Conservation (phyloP, 2,113 vertebrate genomes). For the Cyanistes caeruleus region DNA sequence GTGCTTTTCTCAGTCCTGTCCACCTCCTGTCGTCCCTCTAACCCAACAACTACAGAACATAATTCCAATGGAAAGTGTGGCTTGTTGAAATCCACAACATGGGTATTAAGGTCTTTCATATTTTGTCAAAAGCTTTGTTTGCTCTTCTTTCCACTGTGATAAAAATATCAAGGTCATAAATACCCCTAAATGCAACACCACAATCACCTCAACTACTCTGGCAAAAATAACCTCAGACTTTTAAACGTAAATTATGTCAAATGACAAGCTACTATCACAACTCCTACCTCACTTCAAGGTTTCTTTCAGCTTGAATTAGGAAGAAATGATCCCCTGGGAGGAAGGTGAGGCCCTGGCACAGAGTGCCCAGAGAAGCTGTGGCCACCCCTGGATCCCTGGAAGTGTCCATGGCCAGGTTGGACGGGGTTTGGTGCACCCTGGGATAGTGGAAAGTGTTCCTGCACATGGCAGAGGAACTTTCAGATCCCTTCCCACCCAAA, state of each 20-base stretch:
- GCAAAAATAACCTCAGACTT: neutral
- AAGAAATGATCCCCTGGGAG: neutral
- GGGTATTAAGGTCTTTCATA: neutral
- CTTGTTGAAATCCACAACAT: neutral
- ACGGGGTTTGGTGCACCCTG: accelerated
- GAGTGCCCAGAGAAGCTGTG: neutral
- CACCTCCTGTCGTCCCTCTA: neutral
- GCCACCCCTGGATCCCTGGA: neutral
- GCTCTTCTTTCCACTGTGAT: neutral
- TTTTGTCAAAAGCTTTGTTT: neutral
- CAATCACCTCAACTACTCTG: neutral
- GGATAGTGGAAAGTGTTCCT: neutral
- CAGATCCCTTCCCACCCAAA: neutral
- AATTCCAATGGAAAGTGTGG: neutral
- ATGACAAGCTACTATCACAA: neutral
- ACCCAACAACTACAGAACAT: neutral
- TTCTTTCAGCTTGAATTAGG: neutral
- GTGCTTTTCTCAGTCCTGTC: neutral
- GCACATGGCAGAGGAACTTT: neutral
- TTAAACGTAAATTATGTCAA: neutral
- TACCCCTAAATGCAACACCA: neutral
- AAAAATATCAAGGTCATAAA: neutral
- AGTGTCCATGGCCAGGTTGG: neutral
- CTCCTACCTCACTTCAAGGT: neutral
- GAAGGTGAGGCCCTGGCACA: neutral